These are phyloP conservation scores for Sprattus sprattus DNA, from an alignment of 2,113 vertebrate genomes.

Conservation along the genomic window DNA sequence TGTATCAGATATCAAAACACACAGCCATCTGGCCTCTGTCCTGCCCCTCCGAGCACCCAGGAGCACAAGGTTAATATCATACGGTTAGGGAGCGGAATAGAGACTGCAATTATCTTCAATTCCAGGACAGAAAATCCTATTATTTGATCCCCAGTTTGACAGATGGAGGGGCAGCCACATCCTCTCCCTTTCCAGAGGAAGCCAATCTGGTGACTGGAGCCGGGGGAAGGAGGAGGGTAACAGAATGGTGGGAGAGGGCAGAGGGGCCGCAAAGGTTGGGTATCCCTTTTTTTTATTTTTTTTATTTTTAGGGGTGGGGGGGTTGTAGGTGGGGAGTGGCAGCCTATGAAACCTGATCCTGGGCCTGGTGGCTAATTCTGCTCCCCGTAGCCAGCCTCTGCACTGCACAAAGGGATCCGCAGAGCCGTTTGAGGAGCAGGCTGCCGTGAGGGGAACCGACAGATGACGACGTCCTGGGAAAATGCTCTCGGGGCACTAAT, in stretches of 20 bases:
- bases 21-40: constrained; percentile 80
- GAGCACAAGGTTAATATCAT: constrained; percentile 78
- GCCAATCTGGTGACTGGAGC: constrained; percentile 66
- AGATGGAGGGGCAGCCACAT: constrained; percentile 77
- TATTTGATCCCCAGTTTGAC: constrained; percentile 71
- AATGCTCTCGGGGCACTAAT: not conserved
- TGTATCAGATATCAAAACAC: constrained; percentile 76
- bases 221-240: constrained; percentile 44
- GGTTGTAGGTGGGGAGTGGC: constrained; percentile 33
- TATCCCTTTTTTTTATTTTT: constrained; percentile 15
- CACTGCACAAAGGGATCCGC: constrained; percentile 53
- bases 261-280: constrained; percentile 48
- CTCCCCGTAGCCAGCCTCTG: constrained; percentile 45
- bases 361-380: constrained; percentile 42
- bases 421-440: constrained; percentile 52
- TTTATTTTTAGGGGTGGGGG: constrained; percentile 37
- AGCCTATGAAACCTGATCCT: constrained; percentile 66
- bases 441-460: constrained; percentile 45
- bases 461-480: constrained; percentile 46
- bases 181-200: constrained; percentile 74
- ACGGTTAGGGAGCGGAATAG: constrained; percentile 76
- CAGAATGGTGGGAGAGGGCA: constrained; percentile 67
- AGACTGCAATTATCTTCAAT: constrained; percentile 79
- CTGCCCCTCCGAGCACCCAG: constrained; percentile 64
- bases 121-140: constrained; percentile 79